Conservation (phyloP, 2,888 invertebrate genomes). For the Microplitis manilae region DNA sequence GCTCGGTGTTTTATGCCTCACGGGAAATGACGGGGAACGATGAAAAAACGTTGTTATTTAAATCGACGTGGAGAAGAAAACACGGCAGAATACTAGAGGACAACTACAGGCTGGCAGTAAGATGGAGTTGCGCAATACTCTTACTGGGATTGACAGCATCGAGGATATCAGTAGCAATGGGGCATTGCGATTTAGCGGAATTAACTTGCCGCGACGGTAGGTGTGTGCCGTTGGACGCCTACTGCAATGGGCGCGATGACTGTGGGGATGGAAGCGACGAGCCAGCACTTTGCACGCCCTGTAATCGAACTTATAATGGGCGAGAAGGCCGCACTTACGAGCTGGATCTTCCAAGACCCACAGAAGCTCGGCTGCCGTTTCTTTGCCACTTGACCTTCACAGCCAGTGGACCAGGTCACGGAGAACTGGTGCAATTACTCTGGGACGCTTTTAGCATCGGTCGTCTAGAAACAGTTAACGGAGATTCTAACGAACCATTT, state of each 20-base stretch:
- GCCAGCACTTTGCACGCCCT: constrained; percentile 84
- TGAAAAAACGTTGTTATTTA: constrained; percentile 18
- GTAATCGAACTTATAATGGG: constrained; percentile 94
- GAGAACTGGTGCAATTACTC: constrained; percentile 90
- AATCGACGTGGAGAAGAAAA: constrained; percentile 33
- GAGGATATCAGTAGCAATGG: constrained; percentile 20
- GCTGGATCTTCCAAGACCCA: constrained; percentile 82
- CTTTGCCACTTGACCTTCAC: constrained; percentile 93
- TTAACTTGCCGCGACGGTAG: constrained; percentile 81
- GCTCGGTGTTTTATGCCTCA: constrained; percentile 1
- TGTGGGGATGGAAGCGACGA: constrained; percentile 91
- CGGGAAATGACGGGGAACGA: constrained; percentile 27
- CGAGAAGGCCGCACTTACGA: constrained; percentile 81
- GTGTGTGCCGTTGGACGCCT: constrained; percentile 88
- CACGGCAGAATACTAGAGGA: constrained; percentile 3
- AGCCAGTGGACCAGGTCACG: constrained; percentile 89
- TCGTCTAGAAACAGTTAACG: constrained; percentile 77
- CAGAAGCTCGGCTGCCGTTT: constrained; percentile 85
- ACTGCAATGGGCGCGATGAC: constrained; percentile 88
- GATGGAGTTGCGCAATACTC: constrained; percentile 24
- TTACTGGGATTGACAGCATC: background rate
- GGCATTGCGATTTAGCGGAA: constrained; percentile 83
- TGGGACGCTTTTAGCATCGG: constrained; percentile 93
- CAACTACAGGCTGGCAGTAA: constrained; percentile 3
- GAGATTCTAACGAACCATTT: constrained; percentile 72